Evolutionary conservation across 2,113 vertebrate species (phyloP), one percentile per base, ranked within the genome.

Genomic region (Peromyscus maniculatus): DNA sequence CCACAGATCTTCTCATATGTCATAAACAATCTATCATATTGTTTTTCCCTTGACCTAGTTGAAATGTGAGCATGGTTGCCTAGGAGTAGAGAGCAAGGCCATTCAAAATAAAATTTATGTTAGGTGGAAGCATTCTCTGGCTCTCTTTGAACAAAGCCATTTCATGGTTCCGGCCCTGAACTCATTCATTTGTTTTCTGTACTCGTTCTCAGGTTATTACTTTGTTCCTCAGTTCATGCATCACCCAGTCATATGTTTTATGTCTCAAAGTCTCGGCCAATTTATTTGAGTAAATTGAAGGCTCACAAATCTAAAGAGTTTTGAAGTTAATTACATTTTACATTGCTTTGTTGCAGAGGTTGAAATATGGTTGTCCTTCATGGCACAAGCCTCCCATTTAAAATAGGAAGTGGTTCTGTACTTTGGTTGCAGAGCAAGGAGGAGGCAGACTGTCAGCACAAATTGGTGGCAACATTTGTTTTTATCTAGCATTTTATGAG

Each of bases 251-350:
- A 24, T 66, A 82, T 66, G 12, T 80, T 94, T 83, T 89, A 57
- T 19, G 36, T 80, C 71, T 89, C 57, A 49, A 93, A 66, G 31
- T 77, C 26, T 75, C 69, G 74, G 62, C 62, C 78, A 80, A 87
- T 93, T 94, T 91, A 69, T 64, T 49, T 5, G 28, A 78, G 33
- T 93, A 89, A 96, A 62, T 49, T 49, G 21, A 95, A 80, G 43
- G 24, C 16, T 21, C 64, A 91, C n/a, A 86, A 71, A 94, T 69
- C 49, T 71, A 89, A 67, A 67, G 24, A 62, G 21, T 83, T 49
- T 77, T 83, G 55, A 69, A 80, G 55, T 39, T 88, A 69, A 96
- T 67, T 93, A 64, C 52, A 15, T 78, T 55, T 78, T 89, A 43
- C 31, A 24, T 71, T 8, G 39, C 59, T 83, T 94, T 28, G 26